phyloP scores from a whole-genome alignment of 2,888 invertebrate species.

The Escarpia spicata region DNA sequence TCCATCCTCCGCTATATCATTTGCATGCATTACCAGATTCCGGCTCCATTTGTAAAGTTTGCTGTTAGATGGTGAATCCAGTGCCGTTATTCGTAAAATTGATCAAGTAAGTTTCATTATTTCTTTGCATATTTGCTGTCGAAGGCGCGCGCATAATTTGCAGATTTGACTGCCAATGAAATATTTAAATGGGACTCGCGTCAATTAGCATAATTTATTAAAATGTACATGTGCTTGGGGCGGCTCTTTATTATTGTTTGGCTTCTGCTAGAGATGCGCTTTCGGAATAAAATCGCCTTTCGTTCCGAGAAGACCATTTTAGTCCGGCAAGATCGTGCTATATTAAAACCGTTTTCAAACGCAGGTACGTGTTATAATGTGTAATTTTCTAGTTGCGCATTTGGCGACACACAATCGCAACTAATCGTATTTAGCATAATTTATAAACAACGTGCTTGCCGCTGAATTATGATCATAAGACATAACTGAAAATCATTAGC shows the following conservation, averaged over 20 bases:
- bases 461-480: constrained; percentile 19
- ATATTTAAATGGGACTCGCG: constrained; percentile 29
- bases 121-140: neutral
- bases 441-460: constrained; percentile 35
- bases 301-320: constrained; percentile 16
- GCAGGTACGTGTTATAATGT: constrained; percentile 5
- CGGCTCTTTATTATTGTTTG: constrained; percentile 32
- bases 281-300: constrained; percentile 6
- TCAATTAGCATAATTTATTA: constrained; percentile 58
- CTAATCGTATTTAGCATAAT: constrained; percentile 33
- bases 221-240: constrained; percentile 38
- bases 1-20: neutral
- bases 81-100: neutral
- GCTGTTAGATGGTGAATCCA: neutral
- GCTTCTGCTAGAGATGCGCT: constrained; percentile 3
- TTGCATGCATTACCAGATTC: neutral
- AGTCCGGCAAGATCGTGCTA: neutral
- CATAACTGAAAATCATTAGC: constrained; percentile 7
- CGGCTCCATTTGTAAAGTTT: constrained; percentile 16
- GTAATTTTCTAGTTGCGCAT: neutral
- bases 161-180: neutral
- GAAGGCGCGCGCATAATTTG: neutral
- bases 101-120: neutral
- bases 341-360: neutral
- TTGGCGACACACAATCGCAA: neutral